These are phyloP conservation scores for Andrena marginata DNA, from an alignment of 2,888 invertebrate genomes.

Conservation along the genomic window DNA sequence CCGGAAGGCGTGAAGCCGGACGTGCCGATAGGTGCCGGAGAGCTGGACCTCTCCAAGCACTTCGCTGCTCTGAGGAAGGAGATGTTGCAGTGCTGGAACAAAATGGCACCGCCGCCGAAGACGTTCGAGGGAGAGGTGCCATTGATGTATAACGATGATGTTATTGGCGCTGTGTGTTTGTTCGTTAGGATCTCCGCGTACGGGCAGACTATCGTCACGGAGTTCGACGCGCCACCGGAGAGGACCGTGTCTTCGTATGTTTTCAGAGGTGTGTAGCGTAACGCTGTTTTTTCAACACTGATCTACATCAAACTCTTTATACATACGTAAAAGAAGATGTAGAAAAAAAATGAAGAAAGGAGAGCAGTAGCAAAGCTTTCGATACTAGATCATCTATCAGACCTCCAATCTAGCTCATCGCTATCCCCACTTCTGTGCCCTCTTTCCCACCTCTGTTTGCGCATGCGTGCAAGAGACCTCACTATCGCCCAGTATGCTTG, in stretches of 20 bases:
- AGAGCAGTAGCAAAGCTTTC: too few species aligned
- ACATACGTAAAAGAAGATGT: too few species aligned
- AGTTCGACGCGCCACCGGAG: slow-evolving; percentile 83
- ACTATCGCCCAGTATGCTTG: too few species aligned
- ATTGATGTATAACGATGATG: slow-evolving; percentile 75
- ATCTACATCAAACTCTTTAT: too few species aligned
- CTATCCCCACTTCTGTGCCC: too few species aligned
- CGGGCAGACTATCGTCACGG: slow-evolving; percentile 88
- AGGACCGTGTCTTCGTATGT: slow-evolving; percentile 64
- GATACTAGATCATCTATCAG: too few species aligned
- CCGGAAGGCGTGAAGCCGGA: slow-evolving; percentile 88
- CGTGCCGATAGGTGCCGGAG: slow-evolving; percentile 87
- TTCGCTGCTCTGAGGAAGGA: slow-evolving; percentile 88
- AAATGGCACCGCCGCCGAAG: slow-evolving; percentile 81
- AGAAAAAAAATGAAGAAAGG: too few species aligned
- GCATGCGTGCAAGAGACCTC: too few species aligned
- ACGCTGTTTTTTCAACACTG: background rate
- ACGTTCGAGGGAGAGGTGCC: slow-evolving; percentile 88
- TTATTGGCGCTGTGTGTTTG: slow-evolving; percentile 86
- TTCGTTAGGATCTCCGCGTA: slow-evolving; percentile 89
- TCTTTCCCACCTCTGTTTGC: too few species aligned
- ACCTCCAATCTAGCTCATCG: too few species aligned
- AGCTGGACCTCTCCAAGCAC: slow-evolving; percentile 88
- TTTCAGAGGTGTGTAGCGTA: slow-evolving; percentile 63
- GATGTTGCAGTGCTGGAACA: slow-evolving; percentile 76